Percentiles rank a stretch among this genome's conserved stretches.
These are phyloP conservation scores for Scophthalmus maximus DNA, from an alignment of 2,113 vertebrate species.

Conservation along the genomic window DNA sequence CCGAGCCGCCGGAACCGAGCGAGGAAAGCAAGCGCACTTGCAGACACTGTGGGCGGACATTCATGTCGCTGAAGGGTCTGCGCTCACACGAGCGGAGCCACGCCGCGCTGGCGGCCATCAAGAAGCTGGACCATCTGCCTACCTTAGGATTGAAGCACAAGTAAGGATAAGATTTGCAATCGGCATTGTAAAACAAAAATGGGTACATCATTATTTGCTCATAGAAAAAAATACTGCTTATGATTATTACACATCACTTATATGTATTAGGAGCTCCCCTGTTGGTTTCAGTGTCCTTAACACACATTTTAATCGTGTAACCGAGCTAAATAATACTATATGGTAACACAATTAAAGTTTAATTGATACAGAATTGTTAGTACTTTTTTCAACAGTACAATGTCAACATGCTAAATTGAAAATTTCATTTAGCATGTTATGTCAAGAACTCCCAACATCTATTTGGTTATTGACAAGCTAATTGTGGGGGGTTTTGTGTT, in stretches of 20 bases:
- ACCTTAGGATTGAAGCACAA: conserved; percentile 86
- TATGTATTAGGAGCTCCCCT: no score
- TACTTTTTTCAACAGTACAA: no score
- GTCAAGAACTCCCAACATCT: neutral
- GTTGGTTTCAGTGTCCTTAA: no score
- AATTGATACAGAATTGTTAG: no score
- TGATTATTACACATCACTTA: no score
- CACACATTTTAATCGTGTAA: no score
- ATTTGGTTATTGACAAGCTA: neutral
- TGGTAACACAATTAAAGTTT: no score
- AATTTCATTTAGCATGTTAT: no score
- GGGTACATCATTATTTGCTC: neutral
- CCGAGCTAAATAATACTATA: no score
- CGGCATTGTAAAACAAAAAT: no score
- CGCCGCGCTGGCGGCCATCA: conserved; percentile 87
- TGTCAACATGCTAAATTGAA: no score
- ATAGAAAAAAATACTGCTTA: neutral
- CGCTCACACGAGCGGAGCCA: conserved; percentile 93
- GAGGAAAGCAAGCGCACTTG: conserved; percentile 81
- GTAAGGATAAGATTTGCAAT: conserved; percentile 80
- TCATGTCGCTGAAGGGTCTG: conserved; percentile 92
- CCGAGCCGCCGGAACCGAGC: neutral
- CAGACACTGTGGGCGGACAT: conserved; percentile 86
- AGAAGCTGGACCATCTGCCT: conserved; percentile 87
- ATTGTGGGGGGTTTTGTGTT: no score